Evolutionary conservation across 2,113 vertebrate species (phyloP), one percentile per base, ranked within the genome.

Genomic region (Potamarius usumacintae): DNA sequence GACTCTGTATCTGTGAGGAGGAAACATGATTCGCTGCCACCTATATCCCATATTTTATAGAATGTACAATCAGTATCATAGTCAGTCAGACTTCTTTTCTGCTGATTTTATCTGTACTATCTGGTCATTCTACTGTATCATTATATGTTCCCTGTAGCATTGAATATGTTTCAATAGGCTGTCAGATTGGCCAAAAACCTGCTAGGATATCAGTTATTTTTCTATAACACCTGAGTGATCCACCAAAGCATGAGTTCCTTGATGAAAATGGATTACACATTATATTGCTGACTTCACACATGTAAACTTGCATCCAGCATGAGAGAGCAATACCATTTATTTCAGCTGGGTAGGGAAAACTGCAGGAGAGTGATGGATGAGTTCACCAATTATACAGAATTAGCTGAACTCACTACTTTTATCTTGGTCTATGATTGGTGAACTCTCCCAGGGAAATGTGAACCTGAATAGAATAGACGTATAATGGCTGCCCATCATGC

Each of bases 401-500:
- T 60, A 58, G 69, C 83, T 85, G 55, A 74, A 60, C 83, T 48
- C 14, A 74, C 30, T 25, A 72, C 83, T 52, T 65, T 65, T 83
- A 50, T 60, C 69, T 60, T 60, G 18, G 55, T 58, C n/a, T 50
- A 17, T 85, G 20, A 62, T 77, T 60, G 71, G 53, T 34, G 27
- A 34, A 58, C 53, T 80, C 25, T 80, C 20, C 53, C 5, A 58
- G 27, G 12, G 78, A 53, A 58, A 27, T 42, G 17, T 34, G 78
- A 80, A 58, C 34, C 25, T 50, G 25, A 57, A 74, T 7, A 27
- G 69, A 50, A 17, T 58, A 74, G 52, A 57, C 14, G 3, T 72
- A 14, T 55, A 74, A 74, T 74, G 50, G 27, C 83, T 27, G 7
- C 6, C 34, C 22, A 30, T 74, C 52, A 30, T 55, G 7, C n/a